Conservation (phyloP, 2,888 invertebrate species). For the Drosophila eohydei region DNA sequence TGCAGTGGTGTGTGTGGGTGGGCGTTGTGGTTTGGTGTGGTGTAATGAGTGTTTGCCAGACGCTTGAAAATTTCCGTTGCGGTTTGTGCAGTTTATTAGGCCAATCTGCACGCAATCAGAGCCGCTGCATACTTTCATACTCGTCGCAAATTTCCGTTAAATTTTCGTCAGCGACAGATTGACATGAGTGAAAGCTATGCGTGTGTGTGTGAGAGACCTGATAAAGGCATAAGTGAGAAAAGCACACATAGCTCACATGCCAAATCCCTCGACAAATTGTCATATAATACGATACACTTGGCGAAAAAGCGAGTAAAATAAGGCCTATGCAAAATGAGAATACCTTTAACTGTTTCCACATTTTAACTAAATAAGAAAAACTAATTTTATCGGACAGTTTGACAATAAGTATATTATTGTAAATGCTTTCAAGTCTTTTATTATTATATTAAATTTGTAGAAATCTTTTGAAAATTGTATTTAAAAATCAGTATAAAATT, state of each 20-base stretch:
- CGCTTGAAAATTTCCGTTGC: conserved; percentile 73
- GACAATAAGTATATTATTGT: too few relatives aligned
- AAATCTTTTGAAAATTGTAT: neutral
- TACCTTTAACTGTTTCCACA: too few relatives aligned
- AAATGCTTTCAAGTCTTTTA: too few relatives aligned
- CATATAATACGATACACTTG: conserved; percentile 53
- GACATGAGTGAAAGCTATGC: conserved; percentile 17
- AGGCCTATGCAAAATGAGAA: too few relatives aligned
- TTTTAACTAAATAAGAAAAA: too few relatives aligned
- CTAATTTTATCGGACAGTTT: too few relatives aligned
- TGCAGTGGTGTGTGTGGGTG: neutral
- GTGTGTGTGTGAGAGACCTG: conserved; percentile 11
- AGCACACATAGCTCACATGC: conserved; percentile 4
- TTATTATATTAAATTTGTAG: too few relatives aligned
- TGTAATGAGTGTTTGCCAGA: conserved; percentile 47
- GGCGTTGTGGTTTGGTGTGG: conserved; percentile 6
- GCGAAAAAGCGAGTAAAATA: neutral
- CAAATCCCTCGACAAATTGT: conserved; percentile 65
- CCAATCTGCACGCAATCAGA: conserved; percentile 45
- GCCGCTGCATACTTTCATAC: conserved; percentile 37
- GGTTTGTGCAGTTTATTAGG: conserved; percentile 60
- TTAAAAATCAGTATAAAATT: neutral
- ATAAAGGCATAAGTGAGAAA: conserved; percentile 8
- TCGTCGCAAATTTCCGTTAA: conserved; percentile 57
- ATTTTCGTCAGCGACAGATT: conserved; percentile 49